Evolutionary conservation across 2,113 vertebrate genomes (phyloP), one percentile per base, ranked within the genome.

Genomic region (Pterocles burchelli): DNA sequence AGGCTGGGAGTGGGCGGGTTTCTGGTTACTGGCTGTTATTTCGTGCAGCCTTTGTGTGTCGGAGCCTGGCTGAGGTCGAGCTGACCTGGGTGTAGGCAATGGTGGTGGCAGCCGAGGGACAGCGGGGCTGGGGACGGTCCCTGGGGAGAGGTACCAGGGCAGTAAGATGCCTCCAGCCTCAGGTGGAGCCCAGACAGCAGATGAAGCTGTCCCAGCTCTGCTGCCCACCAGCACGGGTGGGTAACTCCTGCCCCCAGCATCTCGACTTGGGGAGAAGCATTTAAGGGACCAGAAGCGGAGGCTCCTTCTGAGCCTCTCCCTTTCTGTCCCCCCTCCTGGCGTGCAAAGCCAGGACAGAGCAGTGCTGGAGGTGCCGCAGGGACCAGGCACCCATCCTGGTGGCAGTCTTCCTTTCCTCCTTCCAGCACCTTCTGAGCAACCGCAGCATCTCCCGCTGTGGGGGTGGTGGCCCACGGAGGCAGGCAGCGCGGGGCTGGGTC

Each of bases 111-210:
- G 49, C 46, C 4, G 2, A 5, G 48, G 52, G 34, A 55, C 17
- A 85, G 46, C 0, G 1, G 33, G 22, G 34, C n/a, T 52, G 74
- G 59, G 65, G 21, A 46, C 18, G 1, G 75, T 51, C 66, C 22
- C 26, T 25, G 17, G 46, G 81, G 36, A 88, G 41, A 70, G 7
- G 17, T 66, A 51, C 21, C 36, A 61, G 1, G 3, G 34, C 12
- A 54, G 2, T 0, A 2, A 1, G 2, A 29, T 45, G 85, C 13
- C 66, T 71, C 17, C 1, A 0, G 43, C 52, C 70, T 45, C 36
- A n/a, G 0, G 0, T 3, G 31, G 24, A 89, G 58, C 33, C 45
- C 68, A 57, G 68, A 16, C 0, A 0, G 36, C 2, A 6, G 17
- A 3, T 11, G 48, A 89, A 72, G 51, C 79, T 96, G 65, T n/a